Conservation (phyloP, 1,140 invertebrate genomes). For the Apis florea region DNA sequence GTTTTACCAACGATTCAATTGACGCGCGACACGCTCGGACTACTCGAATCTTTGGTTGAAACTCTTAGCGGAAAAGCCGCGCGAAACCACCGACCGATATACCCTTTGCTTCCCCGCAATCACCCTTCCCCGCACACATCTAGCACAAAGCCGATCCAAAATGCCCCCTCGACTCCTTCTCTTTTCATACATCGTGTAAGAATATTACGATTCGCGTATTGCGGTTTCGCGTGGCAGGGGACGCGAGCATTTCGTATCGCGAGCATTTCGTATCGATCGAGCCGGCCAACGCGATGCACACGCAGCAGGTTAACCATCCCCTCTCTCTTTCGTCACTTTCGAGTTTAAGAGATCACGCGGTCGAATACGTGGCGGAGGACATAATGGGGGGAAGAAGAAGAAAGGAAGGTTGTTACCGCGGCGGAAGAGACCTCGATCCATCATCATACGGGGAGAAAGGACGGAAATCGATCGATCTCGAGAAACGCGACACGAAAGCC, state of each 20-base stretch:
- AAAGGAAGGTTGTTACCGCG: slow-evolving; percentile 56
- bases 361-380: slow-evolving; percentile 18
- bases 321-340: neutral
- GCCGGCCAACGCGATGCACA: no score
- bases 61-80: slow-evolving; percentile 70
- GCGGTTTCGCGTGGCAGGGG: no score
- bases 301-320: no score
- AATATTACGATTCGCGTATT: no score
- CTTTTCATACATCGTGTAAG: no score
- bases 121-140: neutral
- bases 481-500: slow-evolving; percentile 65
- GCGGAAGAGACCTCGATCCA: slow-evolving; percentile 66
- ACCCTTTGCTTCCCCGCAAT: neutral
- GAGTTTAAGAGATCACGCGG: neutral
- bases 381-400: slow-evolving; percentile 35
- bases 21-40: slow-evolving; percentile 71
- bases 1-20: slow-evolving; percentile 74
- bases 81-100: slow-evolving; percentile 47
- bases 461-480: slow-evolving; percentile 74
- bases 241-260: no score
- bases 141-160: neutral
- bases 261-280: no score
- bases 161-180: neutral
- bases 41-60: slow-evolving; percentile 70
- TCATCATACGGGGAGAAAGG: slow-evolving; percentile 64